Conservation (phyloP, 2,888 invertebrate genomes). For the Ophion ventricosus region DNA sequence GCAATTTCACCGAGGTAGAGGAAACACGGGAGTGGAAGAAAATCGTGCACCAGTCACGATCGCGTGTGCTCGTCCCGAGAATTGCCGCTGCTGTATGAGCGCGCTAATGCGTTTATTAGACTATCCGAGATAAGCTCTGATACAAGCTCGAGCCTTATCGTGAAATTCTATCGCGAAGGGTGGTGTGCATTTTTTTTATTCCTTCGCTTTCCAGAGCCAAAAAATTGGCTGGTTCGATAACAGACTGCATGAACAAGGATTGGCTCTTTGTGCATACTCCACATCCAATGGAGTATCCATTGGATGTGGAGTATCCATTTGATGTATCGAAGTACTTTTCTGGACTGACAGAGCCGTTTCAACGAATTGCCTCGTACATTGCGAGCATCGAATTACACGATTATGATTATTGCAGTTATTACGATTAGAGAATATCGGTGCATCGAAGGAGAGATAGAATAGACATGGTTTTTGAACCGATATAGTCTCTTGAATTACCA, state of each 20-base stretch:
- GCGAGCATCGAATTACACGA: neutral
- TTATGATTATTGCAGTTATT: constrained; percentile 4
- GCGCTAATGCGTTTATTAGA: constrained; percentile 60
- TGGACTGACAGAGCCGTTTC: neutral
- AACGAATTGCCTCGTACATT: neutral
- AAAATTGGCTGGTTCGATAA: constrained; percentile 25
- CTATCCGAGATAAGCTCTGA: constrained; percentile 49
- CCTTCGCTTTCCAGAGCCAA: neutral
- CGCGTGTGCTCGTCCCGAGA: constrained; percentile 42
- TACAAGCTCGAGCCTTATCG: constrained; percentile 18
- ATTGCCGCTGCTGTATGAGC: constrained; percentile 49
- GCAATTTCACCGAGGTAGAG: constrained; percentile 41
- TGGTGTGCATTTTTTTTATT: neutral
- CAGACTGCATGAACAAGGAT: neutral
- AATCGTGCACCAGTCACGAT: constrained; percentile 60
- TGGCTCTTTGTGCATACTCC: neutral
- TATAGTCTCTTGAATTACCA: neutral
- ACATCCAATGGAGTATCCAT: too few relatives aligned
- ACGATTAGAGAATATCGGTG: neutral
- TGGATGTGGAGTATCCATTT: too few relatives aligned
- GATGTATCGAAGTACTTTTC: neutral
- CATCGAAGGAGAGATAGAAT: neutral
- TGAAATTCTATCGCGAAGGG: neutral
- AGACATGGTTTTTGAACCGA: neutral
- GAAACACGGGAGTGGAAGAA: constrained; percentile 24